Evolutionary conservation across 2,888 invertebrate species (phyloP).

Genomic region (Drosophila kanekoi): DNA sequence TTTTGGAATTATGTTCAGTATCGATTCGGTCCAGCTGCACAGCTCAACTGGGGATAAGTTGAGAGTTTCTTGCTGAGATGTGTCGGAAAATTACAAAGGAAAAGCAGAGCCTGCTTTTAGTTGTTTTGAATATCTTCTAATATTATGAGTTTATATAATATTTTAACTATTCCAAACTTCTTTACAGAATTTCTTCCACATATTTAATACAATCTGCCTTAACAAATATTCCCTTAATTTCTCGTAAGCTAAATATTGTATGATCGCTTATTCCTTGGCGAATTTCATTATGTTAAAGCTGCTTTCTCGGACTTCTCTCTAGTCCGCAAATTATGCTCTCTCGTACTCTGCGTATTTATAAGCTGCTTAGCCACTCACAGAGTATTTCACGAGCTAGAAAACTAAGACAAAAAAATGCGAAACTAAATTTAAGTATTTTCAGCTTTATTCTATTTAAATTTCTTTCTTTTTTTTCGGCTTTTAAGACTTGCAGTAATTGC

Average conservation of each 20-base stretch:
- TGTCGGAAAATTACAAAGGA: too few species aligned
- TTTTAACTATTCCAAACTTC: too few species aligned
- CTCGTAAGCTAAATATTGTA: background rate
- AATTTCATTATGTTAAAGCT: conserved; percentile 20
- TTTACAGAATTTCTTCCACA: background rate
- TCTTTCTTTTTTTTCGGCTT: conserved; percentile 9
- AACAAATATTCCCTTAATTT: background rate
- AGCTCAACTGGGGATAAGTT: background rate
- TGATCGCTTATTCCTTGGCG: background rate
- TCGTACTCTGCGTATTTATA: conserved; percentile 19
- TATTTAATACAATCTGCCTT: background rate
- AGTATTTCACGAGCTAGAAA: background rate
- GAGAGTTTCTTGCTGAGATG: background rate
- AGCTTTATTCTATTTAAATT: background rate
- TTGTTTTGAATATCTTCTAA: too few species aligned
- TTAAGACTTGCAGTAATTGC: conserved; percentile 35
- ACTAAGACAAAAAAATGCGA: conserved; percentile 5
- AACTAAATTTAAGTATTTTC: conserved; percentile 36
- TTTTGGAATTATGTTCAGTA: background rate
- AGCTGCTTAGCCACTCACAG: conserved; percentile 38
- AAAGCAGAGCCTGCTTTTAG: background rate
- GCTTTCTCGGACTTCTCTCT: conserved; percentile 14
- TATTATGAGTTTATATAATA: too few species aligned
- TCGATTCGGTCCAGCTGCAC: background rate
- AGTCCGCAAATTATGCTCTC: background rate